Evolutionary conservation across 2,113 vertebrate species (phyloP).

Genomic region (Amphiprion percula): DNA sequence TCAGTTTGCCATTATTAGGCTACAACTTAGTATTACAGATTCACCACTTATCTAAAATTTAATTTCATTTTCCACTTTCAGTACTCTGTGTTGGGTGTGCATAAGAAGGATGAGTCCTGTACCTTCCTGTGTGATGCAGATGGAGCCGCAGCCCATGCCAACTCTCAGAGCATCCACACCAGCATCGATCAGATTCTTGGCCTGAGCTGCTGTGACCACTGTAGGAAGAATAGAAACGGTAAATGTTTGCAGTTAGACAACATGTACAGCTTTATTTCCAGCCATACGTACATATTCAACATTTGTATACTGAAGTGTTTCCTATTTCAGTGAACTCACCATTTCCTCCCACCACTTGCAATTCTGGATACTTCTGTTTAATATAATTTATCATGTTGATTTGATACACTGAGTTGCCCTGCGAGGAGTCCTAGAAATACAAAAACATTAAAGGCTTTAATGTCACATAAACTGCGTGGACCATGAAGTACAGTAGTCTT

Average conservation of each 20-base stretch:
- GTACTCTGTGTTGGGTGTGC: not conserved
- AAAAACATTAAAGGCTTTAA: constrained; percentile 1
- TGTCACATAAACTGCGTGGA: not conserved
- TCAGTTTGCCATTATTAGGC: too few relatives aligned
- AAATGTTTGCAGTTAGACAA: not conserved
- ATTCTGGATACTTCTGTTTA: constrained; percentile 91
- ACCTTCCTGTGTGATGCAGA: constrained; percentile 98
- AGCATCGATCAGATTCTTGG: constrained; percentile 94
- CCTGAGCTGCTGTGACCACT: constrained; percentile 95
- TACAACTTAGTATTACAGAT: too few relatives aligned
- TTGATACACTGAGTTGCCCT: constrained; percentile 95
- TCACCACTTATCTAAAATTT: not conserved
- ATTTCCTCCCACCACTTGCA: constrained; percentile 93
- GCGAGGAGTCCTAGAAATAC: constrained; percentile 89
- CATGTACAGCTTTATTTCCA: not conserved
- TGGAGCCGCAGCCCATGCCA: constrained; percentile 95
- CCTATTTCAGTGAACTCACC: constrained; percentile 81
- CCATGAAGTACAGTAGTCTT: too few relatives aligned
- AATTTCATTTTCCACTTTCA: not conserved
- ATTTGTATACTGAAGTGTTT: too few relatives aligned
- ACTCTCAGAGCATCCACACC: constrained; percentile 92
- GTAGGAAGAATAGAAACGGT: not conserved
- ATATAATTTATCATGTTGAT: constrained; percentile 94
- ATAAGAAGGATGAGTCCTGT: constrained; percentile 2
- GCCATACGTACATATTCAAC: not conserved